Base-by-base conservation (phyloP, 2,888 invertebrate species). In the Lasius platythorax region DNA sequence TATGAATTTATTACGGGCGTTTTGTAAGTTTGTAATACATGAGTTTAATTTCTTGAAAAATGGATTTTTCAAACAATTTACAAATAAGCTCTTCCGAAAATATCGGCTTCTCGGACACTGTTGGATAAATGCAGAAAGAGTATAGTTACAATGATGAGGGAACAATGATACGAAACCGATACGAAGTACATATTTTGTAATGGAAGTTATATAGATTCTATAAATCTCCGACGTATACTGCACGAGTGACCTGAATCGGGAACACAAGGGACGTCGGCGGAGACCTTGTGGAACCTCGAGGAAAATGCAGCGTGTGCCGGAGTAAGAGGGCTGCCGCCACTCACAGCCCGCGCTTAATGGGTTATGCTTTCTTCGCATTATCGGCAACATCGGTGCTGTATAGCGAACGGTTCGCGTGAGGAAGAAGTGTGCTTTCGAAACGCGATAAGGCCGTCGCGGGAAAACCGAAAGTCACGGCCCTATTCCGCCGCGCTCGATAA, bases 351-450 rank as follows among this genome's bases (percentile, higher is more conserved):
- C 79, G 73, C 73, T 81, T 81, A 81, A 81, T 81, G 79, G 79
- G 72, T 81, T 73, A 81, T 81, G 79, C 79, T 81, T 81, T 81
- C 79, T 73, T 81, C 61, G 73, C 61, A 81, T 46, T 81, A 81
- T 81, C 79, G 79, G 61, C 37, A 28, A n/a, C 61, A 73, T 81
- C 79, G 73, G 23, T 15, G 43, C 67, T 30, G 56, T 68, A 43
- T 72, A 18, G 61, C 58, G 18, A n/a, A 15, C 23, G 61, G 58
- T 50, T 81, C 73, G 79, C 79, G 79, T 81, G 79, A 61, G 72
- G 12, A 37, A n/a, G 72, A 63, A 15, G 72, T 30, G 79, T 70
- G 73, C 79, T 79, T 63, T 72, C 61, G 79, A 50, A 37, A 46
- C 37, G 43, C 79, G 79, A 81, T 81, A 81, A 81, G 79, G 46